phyloP scores from a whole-genome alignment of 2,113 vertebrate species.

The Dicaeum eximium region DNA sequence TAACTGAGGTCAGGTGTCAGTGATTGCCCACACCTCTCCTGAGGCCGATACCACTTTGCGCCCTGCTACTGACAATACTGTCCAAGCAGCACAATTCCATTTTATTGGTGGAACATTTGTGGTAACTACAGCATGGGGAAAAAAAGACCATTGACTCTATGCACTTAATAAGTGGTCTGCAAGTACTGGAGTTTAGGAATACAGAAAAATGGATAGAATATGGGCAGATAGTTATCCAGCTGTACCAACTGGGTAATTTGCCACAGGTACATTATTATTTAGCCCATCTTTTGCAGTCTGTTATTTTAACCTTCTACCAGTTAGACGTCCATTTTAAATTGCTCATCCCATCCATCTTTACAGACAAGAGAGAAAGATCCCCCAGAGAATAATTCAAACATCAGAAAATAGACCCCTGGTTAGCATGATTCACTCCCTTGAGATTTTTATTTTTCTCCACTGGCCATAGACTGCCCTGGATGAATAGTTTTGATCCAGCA shows the following conservation, averaged over 20 bases:
- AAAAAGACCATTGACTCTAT: neutral
- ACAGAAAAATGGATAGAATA: neutral
- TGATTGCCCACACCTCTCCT: neutral
- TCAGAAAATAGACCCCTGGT: neutral
- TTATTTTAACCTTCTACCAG: neutral
- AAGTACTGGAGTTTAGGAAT: neutral
- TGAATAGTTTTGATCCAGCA: neutral
- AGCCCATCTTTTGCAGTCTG: neutral
- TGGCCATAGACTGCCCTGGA: neutral
- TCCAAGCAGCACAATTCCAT: neutral
- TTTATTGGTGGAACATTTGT: constrained; percentile 25
- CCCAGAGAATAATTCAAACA: neutral
- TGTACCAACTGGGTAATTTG: neutral
- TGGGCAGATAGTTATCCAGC: neutral
- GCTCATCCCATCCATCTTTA: neutral
- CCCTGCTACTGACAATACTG: neutral
- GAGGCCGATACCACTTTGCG: neutral
- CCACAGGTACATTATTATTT: neutral
- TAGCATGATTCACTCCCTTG: neutral
- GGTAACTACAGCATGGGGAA: neutral
- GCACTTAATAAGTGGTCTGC: neutral
- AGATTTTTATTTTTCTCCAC: neutral
- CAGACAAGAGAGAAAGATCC: neutral
- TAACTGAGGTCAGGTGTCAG: constrained; percentile 37
- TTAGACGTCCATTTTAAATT: neutral